Evolutionary conservation across 2,113 vertebrate genomes (phyloP), one percentile per base, ranked within the genome.

Genomic region (Brienomyrus brachyistius): DNA sequence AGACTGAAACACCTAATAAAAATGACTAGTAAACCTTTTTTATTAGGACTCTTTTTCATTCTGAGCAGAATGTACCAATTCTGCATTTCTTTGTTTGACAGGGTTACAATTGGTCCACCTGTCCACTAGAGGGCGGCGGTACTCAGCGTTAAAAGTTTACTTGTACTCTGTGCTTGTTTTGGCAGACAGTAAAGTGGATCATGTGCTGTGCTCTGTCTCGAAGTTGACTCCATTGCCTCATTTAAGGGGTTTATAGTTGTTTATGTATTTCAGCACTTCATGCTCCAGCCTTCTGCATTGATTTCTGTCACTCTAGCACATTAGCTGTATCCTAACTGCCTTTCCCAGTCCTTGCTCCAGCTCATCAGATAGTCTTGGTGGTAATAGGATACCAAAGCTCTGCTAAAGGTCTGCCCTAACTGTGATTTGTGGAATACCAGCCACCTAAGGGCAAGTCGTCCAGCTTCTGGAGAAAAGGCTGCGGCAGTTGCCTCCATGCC

Each of bases 1-100:
- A 91, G 88, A 91, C 90, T 90, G 94, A 93, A 27, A 59, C 92
- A 91, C 85, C 92, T 88, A 66, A 85, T 87, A 91, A 92, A 87
- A 90, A 82, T 88, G 92, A 27, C 10, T 92, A 92, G 92, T 93
- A 93, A 89, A 92, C 90, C 40, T 15, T 87, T 89, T 40, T 93
- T 86, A 89, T 80, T 82, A 23, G 23, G 62, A 19, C 3, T 0
- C 3, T 23, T 52, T 54, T 27, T 82, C 31, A 19, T 35, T 11
- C 9, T 19, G n/a, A 19, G 31, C 31, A 27, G 86, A 21, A 87
- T 31, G 35, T 82, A 19, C 17, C n/a, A 50, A 31, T 50, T 50
- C 43, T 54, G 70, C 35, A 31, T 70, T 40, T 77, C 31, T 5
- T 52, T 52, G 27, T 70, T 10, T 70, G 21, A 1, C 9, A 47